Conservation (phyloP, 2,888 invertebrate genomes). For the Synergus itoensis region DNA sequence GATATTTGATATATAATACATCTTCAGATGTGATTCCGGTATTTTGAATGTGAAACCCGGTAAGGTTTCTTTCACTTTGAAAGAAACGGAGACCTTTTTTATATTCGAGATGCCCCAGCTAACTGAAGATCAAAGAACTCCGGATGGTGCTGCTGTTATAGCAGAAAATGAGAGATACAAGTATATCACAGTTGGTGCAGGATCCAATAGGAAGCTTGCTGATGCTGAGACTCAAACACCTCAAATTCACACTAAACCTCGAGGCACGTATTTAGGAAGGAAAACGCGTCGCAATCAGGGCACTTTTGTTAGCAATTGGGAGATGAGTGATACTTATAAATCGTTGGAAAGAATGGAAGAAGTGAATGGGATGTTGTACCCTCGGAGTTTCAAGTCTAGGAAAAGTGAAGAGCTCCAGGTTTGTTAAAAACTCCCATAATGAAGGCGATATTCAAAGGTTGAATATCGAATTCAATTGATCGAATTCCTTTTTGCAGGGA, state of each 20-base stretch:
- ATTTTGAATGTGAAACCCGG: background rate
- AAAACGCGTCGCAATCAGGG: constrained; percentile 80
- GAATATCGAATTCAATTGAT: background rate
- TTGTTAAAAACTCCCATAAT: constrained; percentile 9
- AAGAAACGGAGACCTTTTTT: constrained; percentile 84
- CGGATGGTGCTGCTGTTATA: constrained; percentile 81
- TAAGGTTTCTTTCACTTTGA: constrained; percentile 79
- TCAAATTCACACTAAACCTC: constrained; percentile 81
- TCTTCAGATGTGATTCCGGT: background rate
- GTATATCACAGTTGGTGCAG: constrained; percentile 84
- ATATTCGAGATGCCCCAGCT: constrained; percentile 83
- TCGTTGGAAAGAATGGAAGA: background rate
- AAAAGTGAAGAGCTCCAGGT: constrained; percentile 20
- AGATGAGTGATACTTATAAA: constrained; percentile 86
- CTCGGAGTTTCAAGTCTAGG: background rate
- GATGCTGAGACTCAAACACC: constrained; percentile 86
- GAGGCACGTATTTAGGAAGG: constrained; percentile 82
- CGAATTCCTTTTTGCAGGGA: constrained; percentile 39
- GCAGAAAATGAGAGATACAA: constrained; percentile 84
- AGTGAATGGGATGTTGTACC: constrained; percentile 25
- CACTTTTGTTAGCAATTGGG: constrained; percentile 87
- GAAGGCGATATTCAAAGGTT: background rate
- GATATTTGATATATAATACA: background rate
- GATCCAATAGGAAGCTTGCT: constrained; percentile 83
- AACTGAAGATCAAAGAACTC: constrained; percentile 81